Percentiles rank a stretch among this genome's conserved stretches.
phyloP scores from a whole-genome alignment of 1,140 invertebrate genomes.

The Tribolium madens region DNA sequence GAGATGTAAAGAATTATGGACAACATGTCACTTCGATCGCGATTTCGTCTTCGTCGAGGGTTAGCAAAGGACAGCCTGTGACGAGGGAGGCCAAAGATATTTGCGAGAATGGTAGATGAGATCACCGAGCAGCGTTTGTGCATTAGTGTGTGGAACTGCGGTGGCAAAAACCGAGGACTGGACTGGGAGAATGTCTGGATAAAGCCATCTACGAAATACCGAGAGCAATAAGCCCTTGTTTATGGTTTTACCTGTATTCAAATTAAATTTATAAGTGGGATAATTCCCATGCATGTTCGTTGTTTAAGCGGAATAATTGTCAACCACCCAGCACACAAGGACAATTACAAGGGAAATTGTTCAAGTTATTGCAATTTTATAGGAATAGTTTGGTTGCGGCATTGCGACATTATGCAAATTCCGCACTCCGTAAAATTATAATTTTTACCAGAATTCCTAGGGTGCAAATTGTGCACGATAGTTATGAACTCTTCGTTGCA shows the following conservation, averaged over 20 bases:
- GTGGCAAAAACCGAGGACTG: constrained; percentile 40
- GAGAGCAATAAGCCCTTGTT: constrained; percentile 41
- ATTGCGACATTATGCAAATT: constrained; percentile 32
- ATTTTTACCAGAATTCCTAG: constrained; percentile 2
- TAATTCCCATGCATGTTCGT: constrained; percentile 33
- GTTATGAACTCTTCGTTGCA: not conserved
- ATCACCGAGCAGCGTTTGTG: constrained; percentile 35
- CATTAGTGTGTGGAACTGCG: constrained; percentile 37
- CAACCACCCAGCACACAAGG: constrained; percentile 32
- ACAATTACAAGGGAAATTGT: constrained; percentile 30
- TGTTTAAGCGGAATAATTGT: constrained; percentile 34
- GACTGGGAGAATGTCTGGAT: constrained; percentile 38
- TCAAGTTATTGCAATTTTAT: constrained; percentile 33
- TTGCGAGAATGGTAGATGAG: constrained; percentile 27
- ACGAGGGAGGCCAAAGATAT: constrained; percentile 17
- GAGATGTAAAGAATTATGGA: constrained; percentile 30
- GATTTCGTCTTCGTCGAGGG: not conserved
- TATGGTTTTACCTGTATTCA: constrained; percentile 41
- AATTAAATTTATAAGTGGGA: constrained; percentile 44
- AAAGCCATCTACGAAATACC: constrained; percentile 41
- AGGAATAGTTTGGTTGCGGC: constrained; percentile 25
- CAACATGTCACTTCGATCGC: not conserved
- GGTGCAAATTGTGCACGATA: not conserved
- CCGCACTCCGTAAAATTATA: constrained; percentile 4
- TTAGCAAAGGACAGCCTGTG: not conserved